Percentiles rank a stretch among this genome's conserved stretches.
Conservation (phyloP, 2,888 invertebrate genomes). For the Epistrophe eligans region DNA sequence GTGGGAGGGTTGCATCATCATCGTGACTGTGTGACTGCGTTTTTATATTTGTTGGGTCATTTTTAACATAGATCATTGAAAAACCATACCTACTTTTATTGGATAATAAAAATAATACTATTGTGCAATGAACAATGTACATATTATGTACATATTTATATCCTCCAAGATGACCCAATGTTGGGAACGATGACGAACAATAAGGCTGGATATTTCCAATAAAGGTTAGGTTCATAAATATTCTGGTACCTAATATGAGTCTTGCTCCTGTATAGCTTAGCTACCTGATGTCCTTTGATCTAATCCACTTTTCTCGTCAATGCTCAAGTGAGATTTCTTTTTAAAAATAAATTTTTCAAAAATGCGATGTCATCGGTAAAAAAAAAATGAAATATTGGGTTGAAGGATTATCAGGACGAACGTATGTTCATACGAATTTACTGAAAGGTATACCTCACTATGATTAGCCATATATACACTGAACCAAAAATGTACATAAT, state of each 20-base stretch:
- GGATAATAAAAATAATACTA: conserved; percentile 39
- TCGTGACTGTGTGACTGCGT: not conserved
- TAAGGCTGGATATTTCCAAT: not conserved
- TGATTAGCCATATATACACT: conserved; percentile 14
- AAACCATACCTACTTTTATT: not conserved
- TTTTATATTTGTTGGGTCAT: conserved; percentile 27
- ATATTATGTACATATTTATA: not conserved
- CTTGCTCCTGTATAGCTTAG: not conserved
- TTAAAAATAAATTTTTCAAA: conserved; percentile 30
- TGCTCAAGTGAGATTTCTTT: conserved; percentile 29
- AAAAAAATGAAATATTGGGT: conserved; percentile 24
- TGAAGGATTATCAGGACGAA: conserved; percentile 7
- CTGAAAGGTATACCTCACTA: not conserved
- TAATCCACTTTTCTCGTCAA: conserved; percentile 37
- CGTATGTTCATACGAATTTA: not conserved
- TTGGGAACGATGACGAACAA: not conserved
- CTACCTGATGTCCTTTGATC: not conserved
- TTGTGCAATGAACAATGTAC: no score
- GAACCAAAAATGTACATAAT: no score
- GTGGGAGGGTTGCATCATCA: no score
- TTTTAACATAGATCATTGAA: conserved; percentile 31
- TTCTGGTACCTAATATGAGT: not conserved
- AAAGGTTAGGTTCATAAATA: conserved; percentile 1
- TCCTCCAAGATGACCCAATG: conserved; percentile 20
- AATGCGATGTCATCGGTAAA: conserved; percentile 10